Evolutionary conservation across 2,888 invertebrate genomes (phyloP).

Genomic region (Dioctria rufipes): DNA sequence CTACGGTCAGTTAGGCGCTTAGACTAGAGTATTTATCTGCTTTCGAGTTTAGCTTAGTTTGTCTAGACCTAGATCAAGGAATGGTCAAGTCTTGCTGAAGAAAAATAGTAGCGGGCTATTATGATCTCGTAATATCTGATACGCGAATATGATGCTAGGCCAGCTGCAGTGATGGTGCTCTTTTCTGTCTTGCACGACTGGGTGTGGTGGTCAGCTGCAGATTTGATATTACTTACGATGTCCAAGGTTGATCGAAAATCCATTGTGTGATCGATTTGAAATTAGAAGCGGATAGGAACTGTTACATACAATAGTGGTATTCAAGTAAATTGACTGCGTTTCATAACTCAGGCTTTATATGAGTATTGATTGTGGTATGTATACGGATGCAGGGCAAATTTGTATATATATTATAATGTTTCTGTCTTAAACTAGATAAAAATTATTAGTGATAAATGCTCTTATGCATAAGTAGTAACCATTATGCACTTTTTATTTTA

Average conservation of each 20-base stretch:
- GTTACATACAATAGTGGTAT: conserved; percentile 15
- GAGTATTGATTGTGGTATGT: conserved; percentile 22
- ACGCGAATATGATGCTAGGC: conserved; percentile 42
- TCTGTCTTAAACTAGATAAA: conserved; percentile 18
- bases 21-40: neutral
- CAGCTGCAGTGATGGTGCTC: conserved; percentile 44
- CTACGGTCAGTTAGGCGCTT: conserved; percentile 13
- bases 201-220: conserved; percentile 54
- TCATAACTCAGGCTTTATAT: conserved; percentile 42
- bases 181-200: conserved; percentile 50
- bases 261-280: conserved; percentile 56
- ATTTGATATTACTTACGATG: conserved; percentile 57
- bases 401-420: conserved; percentile 5
- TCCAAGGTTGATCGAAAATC: conserved; percentile 59
- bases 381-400: conserved; percentile 27
- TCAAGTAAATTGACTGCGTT: conserved; percentile 24
- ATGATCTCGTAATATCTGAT: conserved; percentile 49
- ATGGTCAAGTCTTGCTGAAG: conserved; percentile 42
- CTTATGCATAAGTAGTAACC: neutral
- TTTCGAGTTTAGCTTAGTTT: conserved; percentile 30
- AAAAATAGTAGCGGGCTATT: conserved; percentile 43
- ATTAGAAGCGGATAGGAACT: conserved; percentile 57
- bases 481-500: neutral
- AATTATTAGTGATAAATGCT: conserved; percentile 7
- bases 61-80: conserved; percentile 55